Evolutionary conservation across 64 coral and sea anemone species (phyloP), one percentile per base, ranked within the genome.

Genomic region (Trachythela sp.): DNA sequence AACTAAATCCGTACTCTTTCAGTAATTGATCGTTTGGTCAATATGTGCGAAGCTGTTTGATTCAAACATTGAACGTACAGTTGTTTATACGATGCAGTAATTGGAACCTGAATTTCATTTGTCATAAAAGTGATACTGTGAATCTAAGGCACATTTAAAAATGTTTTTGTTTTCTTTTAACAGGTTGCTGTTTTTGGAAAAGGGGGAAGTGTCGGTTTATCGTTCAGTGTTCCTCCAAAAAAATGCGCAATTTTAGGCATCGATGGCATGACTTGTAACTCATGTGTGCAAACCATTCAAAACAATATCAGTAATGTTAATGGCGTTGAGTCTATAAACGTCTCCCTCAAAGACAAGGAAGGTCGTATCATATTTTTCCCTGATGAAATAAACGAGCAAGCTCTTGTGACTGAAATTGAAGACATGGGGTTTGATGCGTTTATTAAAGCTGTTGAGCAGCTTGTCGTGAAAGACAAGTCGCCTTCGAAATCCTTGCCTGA

Each of bases 391-490:
- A 39, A 80, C 8, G 75, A 80, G 33, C 32, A 22, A 38, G 75
- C 8, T 39, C 75, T 80, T 80, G 75, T 80, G 32, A 80, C 75
- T 1, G 75, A 80, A 80, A 80, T 80, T 22, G 75, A 80, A 39
- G 75, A 80, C 34, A 80, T 80, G 75, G 75, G 75, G 15, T 80
- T 80, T 37, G 75, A 80, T 35, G 75, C 75, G 8, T 80, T 80
- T 80, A 38, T 80, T 15, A 80, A 80, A 22, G 37, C 34, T 39
- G 75, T 80, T 4, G 75, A 80, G 31, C 2, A 34, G 33, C 15
- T 37, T 30, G 75, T 9, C 13, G 15, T 15, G 7, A 8, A 80
- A 38, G 37, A 80, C 33, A 80, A 80, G 33, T 35, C 31, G 13
- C 31, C 75, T 80, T 64, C 56, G 26, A 64, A 20, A 27, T 64